These are phyloP conservation scores for Danaus chrysippus DNA, from an alignment of 2,888 invertebrate species.

Conservation along the genomic window DNA sequence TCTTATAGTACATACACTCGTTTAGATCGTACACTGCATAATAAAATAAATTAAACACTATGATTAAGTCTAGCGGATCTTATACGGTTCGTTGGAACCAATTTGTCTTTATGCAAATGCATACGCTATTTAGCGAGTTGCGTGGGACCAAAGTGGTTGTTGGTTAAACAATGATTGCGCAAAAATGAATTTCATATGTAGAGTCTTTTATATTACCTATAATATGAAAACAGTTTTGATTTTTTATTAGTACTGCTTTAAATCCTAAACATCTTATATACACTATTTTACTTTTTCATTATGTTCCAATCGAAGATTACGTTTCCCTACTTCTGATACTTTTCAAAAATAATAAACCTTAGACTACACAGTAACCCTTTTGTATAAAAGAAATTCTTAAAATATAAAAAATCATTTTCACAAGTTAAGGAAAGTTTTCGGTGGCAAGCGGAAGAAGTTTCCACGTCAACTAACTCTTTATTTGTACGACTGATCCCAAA, in stretches of 20 bases:
- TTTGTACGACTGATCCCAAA: conserved; percentile 65
- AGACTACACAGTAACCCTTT: background rate
- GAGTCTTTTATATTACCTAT: conserved; percentile 17
- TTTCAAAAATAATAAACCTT: too few relatives aligned
- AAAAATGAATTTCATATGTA: conserved; percentile 32
- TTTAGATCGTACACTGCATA: too few relatives aligned
- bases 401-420: conserved; percentile 46
- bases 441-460: conserved; percentile 46
- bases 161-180: conserved; percentile 33
- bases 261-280: too few relatives aligned
- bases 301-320: too few relatives aligned
- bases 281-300: too few relatives aligned
- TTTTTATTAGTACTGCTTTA: too few relatives aligned
- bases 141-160: conserved; percentile 28
- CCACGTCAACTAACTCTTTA: conserved; percentile 67
- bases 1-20: too few relatives aligned
- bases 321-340: too few relatives aligned
- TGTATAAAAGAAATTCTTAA: conserved; percentile 26
- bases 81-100: conserved; percentile 48
- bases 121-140: conserved; percentile 39
- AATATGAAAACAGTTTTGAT: conserved; percentile 6
- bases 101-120: conserved; percentile 64
- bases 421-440: conserved; percentile 34
- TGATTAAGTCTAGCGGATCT: conserved; percentile 48
- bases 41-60: too few relatives aligned